Evolutionary conservation across 2,888 invertebrate genomes (phyloP).

Genomic region (Cantharis rustica): DNA sequence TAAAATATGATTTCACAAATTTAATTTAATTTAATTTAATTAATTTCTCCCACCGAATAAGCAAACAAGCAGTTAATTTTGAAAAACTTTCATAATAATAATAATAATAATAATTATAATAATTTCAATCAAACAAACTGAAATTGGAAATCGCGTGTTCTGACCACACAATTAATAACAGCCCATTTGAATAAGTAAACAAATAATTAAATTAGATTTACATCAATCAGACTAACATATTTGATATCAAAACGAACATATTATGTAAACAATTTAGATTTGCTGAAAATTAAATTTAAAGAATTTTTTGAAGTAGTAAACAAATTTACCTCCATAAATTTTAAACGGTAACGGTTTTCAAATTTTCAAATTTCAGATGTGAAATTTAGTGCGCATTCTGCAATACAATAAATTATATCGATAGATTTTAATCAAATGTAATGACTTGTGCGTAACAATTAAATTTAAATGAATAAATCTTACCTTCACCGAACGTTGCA

Average conservation of each 20-base stretch:
- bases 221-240: background rate
- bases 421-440: background rate
- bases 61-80: background rate
- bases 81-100: background rate
- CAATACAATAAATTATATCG: background rate
- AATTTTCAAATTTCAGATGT: background rate
- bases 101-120: too few relatives aligned
- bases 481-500: slow-evolving; percentile 12
- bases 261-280: background rate
- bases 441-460: background rate
- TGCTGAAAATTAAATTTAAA: background rate
- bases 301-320: background rate
- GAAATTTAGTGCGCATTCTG: background rate
- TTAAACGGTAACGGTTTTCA: background rate
- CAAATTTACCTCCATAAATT: background rate
- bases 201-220: background rate
- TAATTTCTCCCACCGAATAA: background rate
- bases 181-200: background rate
- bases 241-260: background rate
- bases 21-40: background rate
- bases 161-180: background rate
- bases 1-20: background rate
- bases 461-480: background rate
- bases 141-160: background rate
- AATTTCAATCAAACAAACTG: background rate